A percentile compares a stretch with the other conserved stretches of the same genome.
These are phyloP conservation scores for Lathamus discolor DNA, from an alignment of 2,113 vertebrate genomes.

Conservation along the genomic window DNA sequence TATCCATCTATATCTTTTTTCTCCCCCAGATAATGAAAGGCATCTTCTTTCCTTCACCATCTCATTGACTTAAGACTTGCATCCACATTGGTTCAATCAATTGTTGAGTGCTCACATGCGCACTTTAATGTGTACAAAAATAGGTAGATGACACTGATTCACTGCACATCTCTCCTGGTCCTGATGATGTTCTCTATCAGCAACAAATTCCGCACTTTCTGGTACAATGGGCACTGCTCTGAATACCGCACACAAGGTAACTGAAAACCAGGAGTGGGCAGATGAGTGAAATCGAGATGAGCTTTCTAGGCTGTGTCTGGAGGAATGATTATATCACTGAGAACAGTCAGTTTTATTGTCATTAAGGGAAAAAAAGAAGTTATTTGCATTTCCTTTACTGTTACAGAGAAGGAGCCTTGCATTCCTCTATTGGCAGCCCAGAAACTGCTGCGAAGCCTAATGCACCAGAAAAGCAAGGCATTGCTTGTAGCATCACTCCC, in stretches of 20 bases:
- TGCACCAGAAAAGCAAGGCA: background rate
- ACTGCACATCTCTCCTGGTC: background rate
- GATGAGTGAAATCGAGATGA: background rate
- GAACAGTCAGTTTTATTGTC: background rate
- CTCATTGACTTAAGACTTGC: background rate
- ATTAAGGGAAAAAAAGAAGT: background rate
- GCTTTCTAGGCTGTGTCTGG: background rate
- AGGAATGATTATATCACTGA: background rate
- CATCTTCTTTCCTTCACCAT: too few relatives aligned
- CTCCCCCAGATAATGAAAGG: background rate
- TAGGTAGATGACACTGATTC: background rate
- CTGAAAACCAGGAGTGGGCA: background rate
- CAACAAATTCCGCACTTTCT: background rate
- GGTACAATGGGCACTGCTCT: background rate
- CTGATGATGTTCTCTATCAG: background rate
- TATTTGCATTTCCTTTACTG: background rate
- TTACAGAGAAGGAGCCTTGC: background rate
- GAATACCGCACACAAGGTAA: background rate
- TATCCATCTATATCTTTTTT: background rate
- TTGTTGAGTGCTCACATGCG: background rate
- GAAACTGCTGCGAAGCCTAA: background rate
- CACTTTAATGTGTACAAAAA: background rate
- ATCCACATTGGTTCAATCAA: background rate
- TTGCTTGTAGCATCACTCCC: background rate
- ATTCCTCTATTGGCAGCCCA: background rate